phyloP scores from a whole-genome alignment of 1,140 invertebrate species.

The Asbolus verrucosus region DNA sequence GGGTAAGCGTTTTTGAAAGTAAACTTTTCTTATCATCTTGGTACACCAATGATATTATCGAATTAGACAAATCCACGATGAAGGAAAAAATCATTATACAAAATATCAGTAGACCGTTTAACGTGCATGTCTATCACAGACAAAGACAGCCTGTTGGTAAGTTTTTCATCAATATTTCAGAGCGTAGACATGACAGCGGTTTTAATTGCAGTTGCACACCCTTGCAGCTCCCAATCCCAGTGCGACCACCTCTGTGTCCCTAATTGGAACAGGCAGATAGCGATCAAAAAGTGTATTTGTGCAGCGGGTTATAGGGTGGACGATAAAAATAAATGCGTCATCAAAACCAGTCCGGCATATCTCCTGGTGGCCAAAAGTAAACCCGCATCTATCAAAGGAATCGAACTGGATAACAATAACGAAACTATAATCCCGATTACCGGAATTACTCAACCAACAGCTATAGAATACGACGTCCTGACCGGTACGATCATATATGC shows the following conservation, averaged over 20 bases:
- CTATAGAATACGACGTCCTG: slow-evolving; percentile 78
- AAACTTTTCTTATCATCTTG: slow-evolving; percentile 77
- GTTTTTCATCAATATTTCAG: slow-evolving; percentile 49
- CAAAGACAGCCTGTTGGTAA: slow-evolving; percentile 78
- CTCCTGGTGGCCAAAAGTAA: slow-evolving; percentile 74
- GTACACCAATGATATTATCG: slow-evolving; percentile 72
- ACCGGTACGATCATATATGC: slow-evolving; percentile 77
- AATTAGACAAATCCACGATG: slow-evolving; percentile 70
- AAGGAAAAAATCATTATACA: slow-evolving; percentile 65
- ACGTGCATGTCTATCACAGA: slow-evolving; percentile 78
- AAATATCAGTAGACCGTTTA: slow-evolving; percentile 70
- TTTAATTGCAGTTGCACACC: slow-evolving; percentile 72
- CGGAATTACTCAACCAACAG: slow-evolving; percentile 72
- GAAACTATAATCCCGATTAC: slow-evolving; percentile 72
- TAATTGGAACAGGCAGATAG: slow-evolving; percentile 69
- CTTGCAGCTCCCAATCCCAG: slow-evolving; percentile 77
- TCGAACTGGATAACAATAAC: slow-evolving; percentile 61
- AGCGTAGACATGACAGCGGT: too few relatives aligned
- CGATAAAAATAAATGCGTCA: slow-evolving; percentile 64
- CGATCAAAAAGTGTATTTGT: slow-evolving; percentile 75
- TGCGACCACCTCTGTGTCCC: slow-evolving; percentile 82
- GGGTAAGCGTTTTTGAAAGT: slow-evolving; percentile 78
- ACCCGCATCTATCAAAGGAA: slow-evolving; percentile 75
- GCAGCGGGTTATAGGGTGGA: slow-evolving; percentile 74
- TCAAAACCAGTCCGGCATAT: slow-evolving; percentile 66